These are phyloP conservation scores for Neomonachus schauinslandi DNA, from an alignment of 2,113 vertebrate species.

Conservation along the genomic window DNA sequence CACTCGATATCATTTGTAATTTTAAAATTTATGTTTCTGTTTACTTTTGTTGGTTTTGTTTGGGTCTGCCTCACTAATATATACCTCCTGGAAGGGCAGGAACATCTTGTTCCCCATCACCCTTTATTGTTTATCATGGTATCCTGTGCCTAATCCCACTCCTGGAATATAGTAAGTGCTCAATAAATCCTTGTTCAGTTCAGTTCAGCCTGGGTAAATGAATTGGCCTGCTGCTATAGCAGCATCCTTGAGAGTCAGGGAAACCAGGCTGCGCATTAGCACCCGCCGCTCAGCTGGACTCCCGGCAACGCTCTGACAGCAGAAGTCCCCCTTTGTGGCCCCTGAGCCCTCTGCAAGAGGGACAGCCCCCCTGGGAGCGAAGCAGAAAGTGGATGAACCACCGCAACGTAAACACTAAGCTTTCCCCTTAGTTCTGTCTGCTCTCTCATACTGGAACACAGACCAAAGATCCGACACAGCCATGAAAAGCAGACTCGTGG, in stretches of 20 bases:
- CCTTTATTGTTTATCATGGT: background rate
- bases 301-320: no score
- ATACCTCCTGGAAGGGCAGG: background rate
- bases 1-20: background rate
- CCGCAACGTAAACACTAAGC: background rate
- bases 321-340: background rate
- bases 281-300: background rate
- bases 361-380: rapidly evolving
- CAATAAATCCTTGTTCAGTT: background rate
- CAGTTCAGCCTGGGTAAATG: background rate
- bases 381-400: background rate
- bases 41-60: background rate
- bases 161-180: background rate
- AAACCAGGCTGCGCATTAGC: rapidly evolving
- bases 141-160: background rate
- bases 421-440: background rate
- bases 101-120: background rate
- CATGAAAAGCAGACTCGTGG: background rate
- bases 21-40: background rate
- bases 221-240: background rate
- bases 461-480: background rate
- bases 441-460: background rate
- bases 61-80: background rate
- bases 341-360: background rate
- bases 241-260: background rate